Base-by-base conservation (phyloP, 2,113 vertebrate species). In the Amazona vittata region DNA sequence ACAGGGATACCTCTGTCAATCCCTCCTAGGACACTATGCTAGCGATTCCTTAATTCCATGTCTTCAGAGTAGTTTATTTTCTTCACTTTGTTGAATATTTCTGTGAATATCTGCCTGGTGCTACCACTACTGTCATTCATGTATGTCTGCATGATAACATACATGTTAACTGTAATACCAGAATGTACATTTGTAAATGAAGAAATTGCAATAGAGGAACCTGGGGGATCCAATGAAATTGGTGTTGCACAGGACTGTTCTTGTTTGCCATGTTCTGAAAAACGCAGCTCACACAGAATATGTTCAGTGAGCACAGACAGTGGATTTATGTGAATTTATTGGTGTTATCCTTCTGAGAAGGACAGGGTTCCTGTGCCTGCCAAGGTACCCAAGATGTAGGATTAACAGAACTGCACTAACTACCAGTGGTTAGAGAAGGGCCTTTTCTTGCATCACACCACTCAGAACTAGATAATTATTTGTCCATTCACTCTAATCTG, bases 221-320 rank as follows among this genome's bases (percentile, higher is more conserved):
- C 19, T 16, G 49, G 24, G 20, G 49, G 4, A 18, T 59, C n/a
- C 25, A 35, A n/a, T 67, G 17, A 17, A 79, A 79, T 7, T 29
- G 68, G 4, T 63, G 18, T 19, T 64, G 83, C 43, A 49, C 24
- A 37, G 28, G 39, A 31, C 18, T n/a, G 12, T 37, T 64, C 18
- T 7, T 8, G 5, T 83, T 73, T 79, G 24, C 24, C 3, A 0
- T 37, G 29, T 57, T 50, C 47, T 87, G 29, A n/a, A 69, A 62
- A 65, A 73, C 2, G 21, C 0, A 0, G 12, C 24, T 76, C 24
- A 16, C 12, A n/a, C 4, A 44, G 33, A 33, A 35, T 21, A 17
- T 44, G 21, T 37, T 5, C 12, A 15, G 49, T 16, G 15, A 63
- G 21, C 0, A 2, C 33, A 92, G 49, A 21, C 8, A 49, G 26